phyloP scores from a whole-genome alignment of 1,140 invertebrate genomes.

The Pectinophora gossypiella region DNA sequence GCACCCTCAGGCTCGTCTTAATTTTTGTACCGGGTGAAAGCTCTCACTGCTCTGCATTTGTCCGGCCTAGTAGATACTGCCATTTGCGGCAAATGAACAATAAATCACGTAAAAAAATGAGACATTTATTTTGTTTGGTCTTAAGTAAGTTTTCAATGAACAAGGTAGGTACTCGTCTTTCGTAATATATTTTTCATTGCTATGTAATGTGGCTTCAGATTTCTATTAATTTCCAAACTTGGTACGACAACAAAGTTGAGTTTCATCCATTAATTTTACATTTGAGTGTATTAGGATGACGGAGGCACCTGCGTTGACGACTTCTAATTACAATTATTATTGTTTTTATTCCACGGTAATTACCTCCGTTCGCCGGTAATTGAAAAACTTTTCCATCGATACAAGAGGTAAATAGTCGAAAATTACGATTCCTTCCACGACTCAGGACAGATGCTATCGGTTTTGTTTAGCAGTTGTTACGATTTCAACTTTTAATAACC shows the following conservation, averaged over 20 bases:
- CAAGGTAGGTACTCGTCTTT: too few relatives aligned
- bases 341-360: neutral
- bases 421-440: constrained; percentile 49
- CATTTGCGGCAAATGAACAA: too few relatives aligned
- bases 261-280: neutral
- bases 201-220: too few relatives aligned
- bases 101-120: too few relatives aligned
- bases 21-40: too few relatives aligned
- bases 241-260: neutral
- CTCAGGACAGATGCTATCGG: constrained; percentile 52
- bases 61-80: too few relatives aligned
- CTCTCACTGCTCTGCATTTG: too few relatives aligned
- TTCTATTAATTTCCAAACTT: neutral
- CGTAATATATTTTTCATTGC: too few relatives aligned
- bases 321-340: constrained; percentile 1
- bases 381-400: constrained; percentile 69
- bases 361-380: constrained; percentile 30
- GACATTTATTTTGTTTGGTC: too few relatives aligned
- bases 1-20: too few relatives aligned
- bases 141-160: too few relatives aligned
- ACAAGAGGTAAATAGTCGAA: constrained; percentile 43
- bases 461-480: constrained; percentile 48
- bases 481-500: constrained; percentile 66
- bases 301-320: neutral
- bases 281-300: neutral